A percentile compares a stretch with the other conserved stretches of the same genome.
phyloP scores from a whole-genome alignment of 2,113 vertebrate species.

The Xyliphius kryptos region DNA sequence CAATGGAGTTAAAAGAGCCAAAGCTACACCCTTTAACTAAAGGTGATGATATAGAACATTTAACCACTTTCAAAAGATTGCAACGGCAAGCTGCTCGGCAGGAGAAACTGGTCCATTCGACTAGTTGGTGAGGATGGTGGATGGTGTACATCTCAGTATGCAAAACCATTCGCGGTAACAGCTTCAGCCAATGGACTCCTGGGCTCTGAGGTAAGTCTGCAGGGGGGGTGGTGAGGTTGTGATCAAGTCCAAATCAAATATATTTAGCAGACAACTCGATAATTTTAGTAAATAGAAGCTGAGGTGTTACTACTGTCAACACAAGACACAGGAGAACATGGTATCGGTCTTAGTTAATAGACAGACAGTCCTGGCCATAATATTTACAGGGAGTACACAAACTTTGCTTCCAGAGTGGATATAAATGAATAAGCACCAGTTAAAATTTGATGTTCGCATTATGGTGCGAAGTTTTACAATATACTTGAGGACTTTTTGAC shows the following conservation, averaged over 20 bases:
- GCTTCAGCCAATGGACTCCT: not conserved
- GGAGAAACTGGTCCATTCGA: conserved; percentile 14
- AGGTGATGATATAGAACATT: conserved; percentile 22
- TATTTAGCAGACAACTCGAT: not conserved
- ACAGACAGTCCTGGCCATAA: not conserved
- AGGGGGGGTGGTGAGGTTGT: conserved; percentile 5
- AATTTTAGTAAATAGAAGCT: not conserved
- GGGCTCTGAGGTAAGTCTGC: not conserved
- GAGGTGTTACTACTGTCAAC: not conserved
- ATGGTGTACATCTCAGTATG: conserved; percentile 4
- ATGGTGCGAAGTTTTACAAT: too few species aligned
- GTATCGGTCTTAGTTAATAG: not conserved
- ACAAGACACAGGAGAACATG: not conserved
- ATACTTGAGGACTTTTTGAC: conserved; percentile 10
- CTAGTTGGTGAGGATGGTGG: conserved; percentile 17
- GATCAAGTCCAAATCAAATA: not conserved
- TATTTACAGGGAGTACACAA: conserved; percentile 13
- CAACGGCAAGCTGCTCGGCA: conserved; percentile 12
- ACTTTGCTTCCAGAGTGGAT: not conserved
- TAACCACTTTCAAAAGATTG: conserved; percentile 25
- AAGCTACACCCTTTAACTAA: too few species aligned
- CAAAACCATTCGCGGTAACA: not conserved
- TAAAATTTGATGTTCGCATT: too few species aligned
- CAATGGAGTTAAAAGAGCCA: too few species aligned
- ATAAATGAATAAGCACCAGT: too few species aligned